Evolutionary conservation across 2,797 vertebrate species (phyloP).

Genomic region (Sebastes oblongus): DNA sequence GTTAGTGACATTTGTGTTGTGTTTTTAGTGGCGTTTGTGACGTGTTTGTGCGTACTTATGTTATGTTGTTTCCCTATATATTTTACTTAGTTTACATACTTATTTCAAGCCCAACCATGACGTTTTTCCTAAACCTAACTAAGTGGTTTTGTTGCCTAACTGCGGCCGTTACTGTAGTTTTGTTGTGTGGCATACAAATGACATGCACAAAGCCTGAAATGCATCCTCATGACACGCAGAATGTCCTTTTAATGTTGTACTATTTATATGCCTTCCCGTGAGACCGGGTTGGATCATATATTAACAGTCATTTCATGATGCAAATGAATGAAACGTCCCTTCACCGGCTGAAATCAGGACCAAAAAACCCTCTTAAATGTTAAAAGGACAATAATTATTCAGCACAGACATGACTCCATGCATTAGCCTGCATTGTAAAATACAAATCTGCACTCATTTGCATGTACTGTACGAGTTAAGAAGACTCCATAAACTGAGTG

Average conservation of each 20-base stretch:
- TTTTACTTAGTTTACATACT: neutral
- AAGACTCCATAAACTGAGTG: neutral
- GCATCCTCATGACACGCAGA: no score
- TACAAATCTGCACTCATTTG: neutral
- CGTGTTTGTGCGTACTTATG: neutral
- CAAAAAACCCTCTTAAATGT: neutral
- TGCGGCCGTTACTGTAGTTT: neutral
- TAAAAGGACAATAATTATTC: neutral
- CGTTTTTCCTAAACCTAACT: neutral
- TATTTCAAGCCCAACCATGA: neutral
- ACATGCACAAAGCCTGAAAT: neutral
- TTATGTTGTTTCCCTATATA: neutral
- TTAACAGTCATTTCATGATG: neutral
- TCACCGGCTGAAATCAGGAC: neutral
- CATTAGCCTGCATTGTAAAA: neutral
- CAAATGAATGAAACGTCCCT: neutral
- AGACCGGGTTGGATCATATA: neutral
- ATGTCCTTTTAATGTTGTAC: no score
- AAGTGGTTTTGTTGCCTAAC: neutral
- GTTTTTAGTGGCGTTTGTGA: rapidly evolving
- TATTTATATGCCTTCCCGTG: neutral
- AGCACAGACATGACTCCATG: neutral
- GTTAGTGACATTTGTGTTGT: no score
- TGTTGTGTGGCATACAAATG: neutral
- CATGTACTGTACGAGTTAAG: neutral